Evolutionary conservation across 2,888 invertebrate species (phyloP).

Genomic region (Sepioteuthis lessoniana): DNA sequence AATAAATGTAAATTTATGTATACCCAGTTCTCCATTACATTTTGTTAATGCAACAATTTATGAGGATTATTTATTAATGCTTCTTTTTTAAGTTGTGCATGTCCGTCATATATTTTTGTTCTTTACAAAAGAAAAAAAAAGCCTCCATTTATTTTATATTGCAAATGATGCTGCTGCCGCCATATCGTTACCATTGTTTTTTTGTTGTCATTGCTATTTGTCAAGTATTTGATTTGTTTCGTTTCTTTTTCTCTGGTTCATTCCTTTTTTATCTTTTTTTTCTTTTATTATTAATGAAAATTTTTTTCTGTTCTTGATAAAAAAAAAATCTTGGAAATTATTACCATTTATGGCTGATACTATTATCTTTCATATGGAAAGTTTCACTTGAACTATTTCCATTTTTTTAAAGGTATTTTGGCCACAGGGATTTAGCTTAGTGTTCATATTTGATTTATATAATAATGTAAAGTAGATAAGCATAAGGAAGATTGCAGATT

Average conservation of each 20-base stretch:
- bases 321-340: no score
- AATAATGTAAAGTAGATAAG: no score
- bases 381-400: not conserved
- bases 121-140: not conserved
- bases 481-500: no score
- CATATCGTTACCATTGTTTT: not conserved
- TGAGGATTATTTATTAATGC: not conserved
- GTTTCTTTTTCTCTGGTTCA: slow-evolving; percentile 33
- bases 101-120: not conserved
- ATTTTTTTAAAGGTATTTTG: not conserved
- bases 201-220: not conserved
- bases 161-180: not conserved
- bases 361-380: not conserved
- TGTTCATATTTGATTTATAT: no score
- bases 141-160: not conserved
- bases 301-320: no score
- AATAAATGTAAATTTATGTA: not conserved
- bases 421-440: no score
- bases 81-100: not conserved
- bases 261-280: not conserved
- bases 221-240: not conserved
- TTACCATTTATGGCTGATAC: no score
- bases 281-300: not conserved
- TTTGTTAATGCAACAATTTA: not conserved
- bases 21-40: not conserved